phyloP scores from a whole-genome alignment of 2,113 vertebrate genomes.

The Diglossa brunneiventris region DNA sequence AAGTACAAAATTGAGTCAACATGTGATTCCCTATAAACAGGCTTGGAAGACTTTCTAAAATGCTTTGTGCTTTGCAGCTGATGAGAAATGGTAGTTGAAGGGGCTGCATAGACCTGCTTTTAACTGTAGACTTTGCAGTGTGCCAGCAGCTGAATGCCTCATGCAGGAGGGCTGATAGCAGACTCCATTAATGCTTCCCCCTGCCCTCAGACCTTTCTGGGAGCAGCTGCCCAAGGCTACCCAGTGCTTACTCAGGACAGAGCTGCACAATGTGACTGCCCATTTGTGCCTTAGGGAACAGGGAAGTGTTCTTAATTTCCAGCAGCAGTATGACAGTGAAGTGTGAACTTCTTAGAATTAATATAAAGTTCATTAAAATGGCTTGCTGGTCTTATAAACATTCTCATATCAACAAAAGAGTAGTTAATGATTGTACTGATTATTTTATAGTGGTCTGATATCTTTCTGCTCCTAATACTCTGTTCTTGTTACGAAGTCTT shows the following conservation, averaged over 20 bases:
- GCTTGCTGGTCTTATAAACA: not conserved
- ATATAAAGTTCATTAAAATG: not conserved
- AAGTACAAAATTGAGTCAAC: not conserved
- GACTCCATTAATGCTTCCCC: not conserved
- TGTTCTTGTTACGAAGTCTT: not conserved
- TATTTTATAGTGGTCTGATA: not conserved
- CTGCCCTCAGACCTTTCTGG: not conserved
- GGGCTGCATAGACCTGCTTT: not conserved
- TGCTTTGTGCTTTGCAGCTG: not conserved
- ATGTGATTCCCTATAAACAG: not conserved
- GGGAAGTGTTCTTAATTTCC: not conserved
- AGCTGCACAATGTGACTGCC: not conserved
- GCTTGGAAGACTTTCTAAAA: not conserved
- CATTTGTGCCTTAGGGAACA: not conserved
- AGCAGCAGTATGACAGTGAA: not conserved
- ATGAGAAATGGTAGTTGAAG: not conserved
- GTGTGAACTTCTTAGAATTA: not conserved
- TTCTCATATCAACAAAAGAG: not conserved
- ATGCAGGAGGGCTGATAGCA: not conserved
- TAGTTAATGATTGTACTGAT: not conserved
- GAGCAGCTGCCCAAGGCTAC: not conserved
- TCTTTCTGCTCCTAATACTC: not conserved
- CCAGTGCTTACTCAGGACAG: not conserved
- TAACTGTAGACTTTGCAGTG: not conserved
- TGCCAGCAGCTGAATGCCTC: not conserved